phyloP scores from a whole-genome alignment of 2,888 invertebrate genomes.

The Oligia strigilis region DNA sequence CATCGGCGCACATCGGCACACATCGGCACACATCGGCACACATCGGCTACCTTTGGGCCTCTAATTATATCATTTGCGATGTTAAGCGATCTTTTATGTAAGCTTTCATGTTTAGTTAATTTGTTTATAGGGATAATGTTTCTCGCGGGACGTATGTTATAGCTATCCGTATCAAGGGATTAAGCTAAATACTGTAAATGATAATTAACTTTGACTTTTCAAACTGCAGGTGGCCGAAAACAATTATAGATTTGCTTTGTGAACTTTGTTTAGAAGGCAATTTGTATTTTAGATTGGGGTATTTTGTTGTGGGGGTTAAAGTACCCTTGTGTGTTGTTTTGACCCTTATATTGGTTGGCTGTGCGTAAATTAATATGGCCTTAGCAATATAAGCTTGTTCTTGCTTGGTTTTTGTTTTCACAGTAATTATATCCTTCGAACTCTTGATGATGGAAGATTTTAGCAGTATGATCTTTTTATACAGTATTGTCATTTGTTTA shows the following conservation, averaged over 20 bases:
- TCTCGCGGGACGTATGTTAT: constrained; percentile 57
- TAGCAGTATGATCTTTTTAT: background rate
- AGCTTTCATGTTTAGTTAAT: constrained; percentile 72
- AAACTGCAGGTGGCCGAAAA: constrained; percentile 47
- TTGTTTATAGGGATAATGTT: constrained; percentile 70
- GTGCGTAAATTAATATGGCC: background rate
- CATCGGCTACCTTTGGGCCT: constrained; percentile 44
- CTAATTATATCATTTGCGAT: constrained; percentile 54
- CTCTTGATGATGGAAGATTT: background rate
- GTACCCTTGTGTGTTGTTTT: constrained; percentile 54
- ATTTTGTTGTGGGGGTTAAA: constrained; percentile 32
- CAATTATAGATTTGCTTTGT: constrained; percentile 58
- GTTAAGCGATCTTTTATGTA: constrained; percentile 60
- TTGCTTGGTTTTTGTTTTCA: background rate
- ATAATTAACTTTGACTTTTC: constrained; percentile 57
- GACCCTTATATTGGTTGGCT: constrained; percentile 21
- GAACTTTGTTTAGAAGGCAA: constrained; percentile 44
- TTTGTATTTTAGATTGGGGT: constrained; percentile 45
- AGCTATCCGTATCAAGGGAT: constrained; percentile 44
- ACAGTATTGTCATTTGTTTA: background rate
- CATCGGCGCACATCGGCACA: constrained; percentile 47
- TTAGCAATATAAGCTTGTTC: constrained; percentile 6
- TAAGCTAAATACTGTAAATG: constrained; percentile 58
- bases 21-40: constrained; percentile 49
- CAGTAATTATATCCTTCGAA: background rate